phyloP scores from a whole-genome alignment of 2,797 vertebrate species.

The Scarus forsteni region DNA sequence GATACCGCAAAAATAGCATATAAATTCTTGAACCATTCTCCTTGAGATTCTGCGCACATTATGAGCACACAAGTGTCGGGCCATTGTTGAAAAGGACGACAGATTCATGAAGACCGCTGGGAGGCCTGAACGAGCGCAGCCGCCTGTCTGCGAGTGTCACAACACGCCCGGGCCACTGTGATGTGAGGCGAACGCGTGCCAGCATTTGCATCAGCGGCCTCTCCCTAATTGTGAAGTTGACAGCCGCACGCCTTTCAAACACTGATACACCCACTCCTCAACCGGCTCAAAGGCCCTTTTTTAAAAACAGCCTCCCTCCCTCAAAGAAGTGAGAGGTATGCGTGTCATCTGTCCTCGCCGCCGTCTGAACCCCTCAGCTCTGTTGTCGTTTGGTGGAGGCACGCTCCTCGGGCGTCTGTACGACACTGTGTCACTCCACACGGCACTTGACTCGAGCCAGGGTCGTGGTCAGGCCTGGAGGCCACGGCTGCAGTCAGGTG shows the following conservation, averaged over 20 bases:
- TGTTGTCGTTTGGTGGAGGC: conserved; percentile 64
- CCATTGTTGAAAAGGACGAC: conserved; percentile 69
- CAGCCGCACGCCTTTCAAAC: conserved; percentile 61
- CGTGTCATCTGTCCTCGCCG: conserved; percentile 70
- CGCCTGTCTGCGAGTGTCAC: conserved; percentile 66
- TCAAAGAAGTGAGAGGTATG: conserved; percentile 67
- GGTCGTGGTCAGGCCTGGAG: conserved; percentile 56
- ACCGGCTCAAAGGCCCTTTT: conserved; percentile 61
- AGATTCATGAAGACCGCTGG: conserved; percentile 76
- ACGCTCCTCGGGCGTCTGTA: conserved; percentile 47
- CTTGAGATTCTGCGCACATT: conserved; percentile 40
- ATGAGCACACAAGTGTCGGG: conserved; percentile 38
- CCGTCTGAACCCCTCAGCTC: conserved; percentile 40
- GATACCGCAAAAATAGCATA: conserved; percentile 41
- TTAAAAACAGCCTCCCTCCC: conserved; percentile 49
- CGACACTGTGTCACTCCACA: conserved; percentile 67
- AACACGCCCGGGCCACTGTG: conserved; percentile 44
- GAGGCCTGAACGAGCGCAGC: conserved; percentile 50
- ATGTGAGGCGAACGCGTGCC: conserved; percentile 43
- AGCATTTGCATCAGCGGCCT: conserved; percentile 41
- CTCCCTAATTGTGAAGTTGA: conserved; percentile 69
- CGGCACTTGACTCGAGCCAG: conserved; percentile 51
- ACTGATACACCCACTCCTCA: conserved; percentile 27
- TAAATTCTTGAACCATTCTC: conserved; percentile 35
- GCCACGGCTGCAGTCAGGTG: conserved; percentile 61